These are phyloP conservation scores for Rynchops niger DNA, from an alignment of 2,113 vertebrate species.

Conservation along the genomic window DNA sequence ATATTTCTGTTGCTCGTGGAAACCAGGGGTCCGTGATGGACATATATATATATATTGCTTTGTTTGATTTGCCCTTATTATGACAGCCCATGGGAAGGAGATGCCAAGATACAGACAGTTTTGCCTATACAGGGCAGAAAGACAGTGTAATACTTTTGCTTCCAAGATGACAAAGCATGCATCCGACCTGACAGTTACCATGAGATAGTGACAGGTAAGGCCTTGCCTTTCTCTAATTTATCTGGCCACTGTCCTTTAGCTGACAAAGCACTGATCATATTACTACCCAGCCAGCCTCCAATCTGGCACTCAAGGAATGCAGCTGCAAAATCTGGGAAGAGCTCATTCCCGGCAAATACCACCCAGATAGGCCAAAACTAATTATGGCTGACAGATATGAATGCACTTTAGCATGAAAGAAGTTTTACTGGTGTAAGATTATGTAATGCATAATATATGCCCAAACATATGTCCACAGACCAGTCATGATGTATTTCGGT, in stretches of 20 bases:
- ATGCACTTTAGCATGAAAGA: not conserved
- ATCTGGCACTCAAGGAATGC: constrained; percentile 1
- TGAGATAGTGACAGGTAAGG: not conserved
- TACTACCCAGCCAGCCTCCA: not conserved
- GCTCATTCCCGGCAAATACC: constrained; percentile 7
- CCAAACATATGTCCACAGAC: not conserved
- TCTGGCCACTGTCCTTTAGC: not conserved
- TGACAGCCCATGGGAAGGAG: not conserved
- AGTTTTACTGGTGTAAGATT: not conserved
- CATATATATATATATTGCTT: rapidly evolving
- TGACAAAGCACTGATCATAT: not conserved
- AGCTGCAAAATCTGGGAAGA: constrained; percentile 40
- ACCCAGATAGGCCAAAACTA: constrained; percentile 5
- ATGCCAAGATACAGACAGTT: not conserved
- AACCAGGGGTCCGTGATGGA: not conserved
- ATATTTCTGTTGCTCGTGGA: not conserved
- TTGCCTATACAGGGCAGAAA: not conserved
- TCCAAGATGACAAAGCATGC: not conserved
- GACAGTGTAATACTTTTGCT: not conserved
- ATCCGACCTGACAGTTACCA: not conserved
- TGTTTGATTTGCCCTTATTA: not conserved
- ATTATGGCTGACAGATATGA: not conserved
- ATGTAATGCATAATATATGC: not conserved
- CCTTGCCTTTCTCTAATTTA: not conserved
- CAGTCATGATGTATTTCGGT: not conserved